phyloP scores from a whole-genome alignment of 2,888 invertebrate genomes.

The Drosophila rubida region DNA sequence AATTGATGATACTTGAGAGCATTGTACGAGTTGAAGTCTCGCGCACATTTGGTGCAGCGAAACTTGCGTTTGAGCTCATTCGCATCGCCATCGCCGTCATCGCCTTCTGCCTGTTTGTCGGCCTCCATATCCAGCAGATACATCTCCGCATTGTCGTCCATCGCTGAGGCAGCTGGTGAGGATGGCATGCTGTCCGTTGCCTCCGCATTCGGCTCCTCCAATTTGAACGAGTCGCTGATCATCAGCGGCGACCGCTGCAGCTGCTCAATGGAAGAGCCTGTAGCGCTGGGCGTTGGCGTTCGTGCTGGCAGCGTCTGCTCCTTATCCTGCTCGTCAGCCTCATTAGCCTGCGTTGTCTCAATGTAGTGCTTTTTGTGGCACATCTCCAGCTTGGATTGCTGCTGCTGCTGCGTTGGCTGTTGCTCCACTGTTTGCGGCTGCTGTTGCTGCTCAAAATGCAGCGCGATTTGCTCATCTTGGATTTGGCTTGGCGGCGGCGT shows the following conservation, averaged over 20 bases:
- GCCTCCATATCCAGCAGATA: constrained; percentile 24
- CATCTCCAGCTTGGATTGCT: constrained; percentile 22
- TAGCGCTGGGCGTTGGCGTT: constrained; percentile 29
- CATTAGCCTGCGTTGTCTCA: constrained; percentile 1
- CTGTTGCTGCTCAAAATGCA: constrained; percentile 39
- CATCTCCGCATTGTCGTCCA: constrained; percentile 24
- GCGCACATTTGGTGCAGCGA: constrained; percentile 86
- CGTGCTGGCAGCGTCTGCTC: constrained; percentile 35
- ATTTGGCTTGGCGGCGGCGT: constrained; percentile 14
- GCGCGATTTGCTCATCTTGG: constrained; percentile 43
- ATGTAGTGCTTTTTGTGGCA: constrained; percentile 43
- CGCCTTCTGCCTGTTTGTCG: neutral
- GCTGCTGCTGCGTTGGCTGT: constrained; percentile 9
- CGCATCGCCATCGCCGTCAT: constrained; percentile 15
- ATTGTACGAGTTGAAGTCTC: constrained; percentile 92
- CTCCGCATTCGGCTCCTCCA: constrained; percentile 41
- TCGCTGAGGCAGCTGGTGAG: constrained; percentile 30
- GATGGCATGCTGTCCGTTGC: constrained; percentile 19
- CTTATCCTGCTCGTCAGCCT: constrained; percentile 5
- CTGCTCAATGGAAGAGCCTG: constrained; percentile 54
- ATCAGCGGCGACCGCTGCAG: constrained; percentile 59
- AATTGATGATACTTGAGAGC: constrained; percentile 93
- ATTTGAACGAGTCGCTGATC: constrained; percentile 52
- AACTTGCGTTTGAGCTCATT: constrained; percentile 52
- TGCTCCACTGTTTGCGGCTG: constrained; percentile 1